phyloP scores from a whole-genome alignment of 2,113 vertebrate species.

The Eonycteris spelaea region DNA sequence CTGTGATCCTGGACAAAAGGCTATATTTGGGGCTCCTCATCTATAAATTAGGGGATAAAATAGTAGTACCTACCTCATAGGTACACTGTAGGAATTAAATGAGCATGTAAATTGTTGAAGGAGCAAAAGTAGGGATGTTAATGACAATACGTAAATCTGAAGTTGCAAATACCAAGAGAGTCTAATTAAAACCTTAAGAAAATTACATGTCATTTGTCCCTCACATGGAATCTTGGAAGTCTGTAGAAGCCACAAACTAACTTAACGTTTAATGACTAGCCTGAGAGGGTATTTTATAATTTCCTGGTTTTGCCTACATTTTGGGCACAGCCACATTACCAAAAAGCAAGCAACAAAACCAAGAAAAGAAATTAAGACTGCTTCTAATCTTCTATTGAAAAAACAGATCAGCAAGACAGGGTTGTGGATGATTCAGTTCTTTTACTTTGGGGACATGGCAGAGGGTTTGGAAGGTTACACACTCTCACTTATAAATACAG shows the following conservation, averaged over 20 bases:
- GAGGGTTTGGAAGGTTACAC: neutral
- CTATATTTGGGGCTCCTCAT: neutral
- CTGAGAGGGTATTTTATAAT: neutral
- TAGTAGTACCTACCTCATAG: neutral
- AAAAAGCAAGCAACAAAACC: neutral
- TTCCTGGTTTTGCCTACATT: neutral
- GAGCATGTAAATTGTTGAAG: neutral
- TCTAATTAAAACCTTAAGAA: slow-evolving; percentile 23
- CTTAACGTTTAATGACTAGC: neutral
- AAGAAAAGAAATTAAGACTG: neutral
- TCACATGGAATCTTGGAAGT: neutral
- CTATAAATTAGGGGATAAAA: neutral
- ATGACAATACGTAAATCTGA: neutral
- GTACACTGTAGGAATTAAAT: neutral
- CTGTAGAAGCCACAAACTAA: neutral
- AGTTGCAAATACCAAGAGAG: neutral
- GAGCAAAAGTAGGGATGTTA: neutral
- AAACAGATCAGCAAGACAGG: neutral
- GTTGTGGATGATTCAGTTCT: neutral
- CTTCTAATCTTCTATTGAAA: neutral
- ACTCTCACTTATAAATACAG: neutral
- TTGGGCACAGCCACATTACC: neutral
- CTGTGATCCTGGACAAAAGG: neutral
- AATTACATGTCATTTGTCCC: neutral
- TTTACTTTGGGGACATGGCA: neutral